Evolutionary conservation across 2,888 invertebrate species (phyloP).

Genomic region (Lomographa bimaculata): DNA sequence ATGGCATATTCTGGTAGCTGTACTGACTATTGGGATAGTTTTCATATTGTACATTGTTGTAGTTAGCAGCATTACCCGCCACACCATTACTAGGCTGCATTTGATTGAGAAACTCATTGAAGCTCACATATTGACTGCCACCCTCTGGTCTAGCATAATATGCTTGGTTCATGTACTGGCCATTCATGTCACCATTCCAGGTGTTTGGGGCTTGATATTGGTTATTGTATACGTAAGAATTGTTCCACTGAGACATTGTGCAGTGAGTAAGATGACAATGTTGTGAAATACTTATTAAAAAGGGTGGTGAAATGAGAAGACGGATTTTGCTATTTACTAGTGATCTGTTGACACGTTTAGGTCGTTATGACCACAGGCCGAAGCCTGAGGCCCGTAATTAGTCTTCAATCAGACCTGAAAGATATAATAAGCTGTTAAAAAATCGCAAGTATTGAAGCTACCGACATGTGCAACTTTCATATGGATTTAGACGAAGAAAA

Average conservation of each 20-base stretch:
- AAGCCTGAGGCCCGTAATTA: slow-evolving; percentile 63
- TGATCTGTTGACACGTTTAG: slow-evolving; percentile 35
- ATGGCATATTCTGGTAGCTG: slow-evolving; percentile 61
- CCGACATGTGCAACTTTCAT: slow-evolving; percentile 58
- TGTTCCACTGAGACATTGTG: slow-evolving; percentile 78
- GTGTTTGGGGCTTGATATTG: slow-evolving; percentile 59
- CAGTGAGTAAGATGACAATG: slow-evolving; percentile 26
- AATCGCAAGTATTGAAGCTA: slow-evolving; percentile 23
- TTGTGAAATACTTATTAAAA: slow-evolving; percentile 49
- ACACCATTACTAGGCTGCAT: slow-evolving; percentile 57
- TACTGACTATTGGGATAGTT: slow-evolving; percentile 59
- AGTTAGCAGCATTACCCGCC: slow-evolving; percentile 46
- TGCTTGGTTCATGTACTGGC: slow-evolving; percentile 61
- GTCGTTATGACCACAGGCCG: slow-evolving; percentile 67
- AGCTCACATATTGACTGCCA: slow-evolving; percentile 68
- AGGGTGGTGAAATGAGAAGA: slow-evolving; percentile 27
- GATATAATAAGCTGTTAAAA: slow-evolving; percentile 30
- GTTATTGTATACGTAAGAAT: slow-evolving; percentile 66
- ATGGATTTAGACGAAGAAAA: slow-evolving; percentile 16
- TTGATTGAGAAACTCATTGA: slow-evolving; percentile 71
- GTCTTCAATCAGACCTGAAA: slow-evolving; percentile 51
- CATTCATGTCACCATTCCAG: slow-evolving; percentile 65
- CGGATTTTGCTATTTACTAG: slow-evolving; percentile 35
- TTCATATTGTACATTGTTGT: slow-evolving; percentile 59
- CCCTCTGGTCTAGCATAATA: slow-evolving; percentile 61